Base-by-base conservation (phyloP, 2,888 invertebrate genomes). In the Perdita meconis region DNA sequence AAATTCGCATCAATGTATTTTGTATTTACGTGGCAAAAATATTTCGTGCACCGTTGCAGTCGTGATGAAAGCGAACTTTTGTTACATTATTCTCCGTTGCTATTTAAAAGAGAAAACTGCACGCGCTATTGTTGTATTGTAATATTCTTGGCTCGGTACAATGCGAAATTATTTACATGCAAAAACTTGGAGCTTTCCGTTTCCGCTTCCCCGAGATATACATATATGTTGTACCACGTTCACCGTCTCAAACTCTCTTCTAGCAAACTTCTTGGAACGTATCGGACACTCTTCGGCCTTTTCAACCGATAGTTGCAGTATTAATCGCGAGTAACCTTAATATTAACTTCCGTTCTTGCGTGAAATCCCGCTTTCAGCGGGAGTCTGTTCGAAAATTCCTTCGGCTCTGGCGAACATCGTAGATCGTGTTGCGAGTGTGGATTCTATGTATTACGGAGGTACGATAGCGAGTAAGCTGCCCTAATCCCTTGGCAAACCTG, bases 401-500 rank as follows among this genome's bases (percentile, higher is more conserved):
- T 70, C 44, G 51, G 53, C 36, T 57, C 36, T 8, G 55, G 66
- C 24, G 56, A 40, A n/a, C 55, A 61, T 69, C 63, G 71, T 66
- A 63, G 67, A 61, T 69, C 60, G 60, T 51, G 78, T 56, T 67
- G 71, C 55, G 56, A 57, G 38, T 34, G 50, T 36, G 38, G 69
- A 70, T 84, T 70, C 84, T 56, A 78, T 80, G 76, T 75, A 81
- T 78, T 72, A 74, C 56, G 34, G 50, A n/a, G 68, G 38, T 74
- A 80, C 74, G 84, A 83, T 73, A 65, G 65, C 61, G 51, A 51
- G 69, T 71, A 82, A 83, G 79, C 82, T 65, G 66, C 61, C 42
- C 65, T 83, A 84, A 84, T 84, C 81, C 81, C 63, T 64, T 51
- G 72, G 74, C 81, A 85, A 82, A 82, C 74, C 69, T 59, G 70